phyloP scores from a whole-genome alignment of 2,797 vertebrate genomes.

The Pteronotus mesoamericanus region DNA sequence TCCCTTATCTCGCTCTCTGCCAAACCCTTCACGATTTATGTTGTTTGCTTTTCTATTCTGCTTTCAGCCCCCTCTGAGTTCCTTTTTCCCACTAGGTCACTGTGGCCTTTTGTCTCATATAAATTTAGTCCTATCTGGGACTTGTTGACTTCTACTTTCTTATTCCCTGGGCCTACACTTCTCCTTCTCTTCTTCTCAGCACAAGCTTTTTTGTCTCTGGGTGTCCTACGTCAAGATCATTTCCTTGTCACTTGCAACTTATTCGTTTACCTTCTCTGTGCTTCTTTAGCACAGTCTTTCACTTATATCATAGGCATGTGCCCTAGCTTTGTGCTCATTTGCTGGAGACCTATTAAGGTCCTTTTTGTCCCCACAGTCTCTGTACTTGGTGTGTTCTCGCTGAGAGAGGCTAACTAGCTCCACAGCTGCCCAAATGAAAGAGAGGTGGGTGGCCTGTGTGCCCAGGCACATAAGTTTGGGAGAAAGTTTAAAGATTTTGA shows the following conservation, averaged over 20 bases:
- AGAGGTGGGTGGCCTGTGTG: neutral
- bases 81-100: conserved; percentile 37
- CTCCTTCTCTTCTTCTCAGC: neutral
- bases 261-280: neutral
- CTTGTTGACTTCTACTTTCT: neutral
- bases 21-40: conserved; percentile 33
- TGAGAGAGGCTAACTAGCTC: neutral
- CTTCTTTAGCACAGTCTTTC: neutral
- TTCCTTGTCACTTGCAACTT: neutral
- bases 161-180: neutral
- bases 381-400: rapidly evolving
- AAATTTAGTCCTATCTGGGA: neutral
- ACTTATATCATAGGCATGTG: neutral
- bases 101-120: neutral
- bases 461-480: neutral
- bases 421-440: neutral
- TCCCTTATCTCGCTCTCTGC: conserved; percentile 44
- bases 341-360: neutral
- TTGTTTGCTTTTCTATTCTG: conserved; percentile 15
- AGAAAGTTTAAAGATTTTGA: neutral
- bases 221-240: neutral
- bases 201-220: neutral
- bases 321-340: neutral
- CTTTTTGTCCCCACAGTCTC: neutral
- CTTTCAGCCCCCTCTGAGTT: neutral